Conservation (phyloP, 2,888 invertebrate genomes). For the Orthosia gracilis region DNA sequence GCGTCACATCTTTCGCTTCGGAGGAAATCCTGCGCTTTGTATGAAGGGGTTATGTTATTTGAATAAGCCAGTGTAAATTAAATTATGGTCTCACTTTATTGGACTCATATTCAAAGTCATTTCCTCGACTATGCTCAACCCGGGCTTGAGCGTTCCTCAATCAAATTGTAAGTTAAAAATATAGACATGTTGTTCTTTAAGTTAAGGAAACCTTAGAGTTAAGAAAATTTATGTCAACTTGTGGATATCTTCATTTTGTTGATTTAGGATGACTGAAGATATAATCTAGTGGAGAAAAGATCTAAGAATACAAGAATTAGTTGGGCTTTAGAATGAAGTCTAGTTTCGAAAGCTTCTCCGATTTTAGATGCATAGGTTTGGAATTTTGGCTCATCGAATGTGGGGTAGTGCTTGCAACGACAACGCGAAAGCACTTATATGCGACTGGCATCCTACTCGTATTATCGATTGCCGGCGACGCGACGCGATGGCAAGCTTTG, state of each 20-base stretch:
- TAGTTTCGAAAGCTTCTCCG: neutral
- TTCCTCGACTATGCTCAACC: neutral
- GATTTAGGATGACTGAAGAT: neutral
- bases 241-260: neutral
- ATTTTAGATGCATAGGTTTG: constrained; percentile 2
- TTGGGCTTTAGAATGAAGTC: neutral
- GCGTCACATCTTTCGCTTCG: constrained; percentile 32
- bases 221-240: neutral
- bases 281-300: neutral
- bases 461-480: neutral
- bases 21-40: constrained; percentile 48
- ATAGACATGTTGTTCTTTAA: neutral
- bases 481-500: neutral
- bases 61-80: neutral
- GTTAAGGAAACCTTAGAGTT: neutral
- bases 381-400: neutral
- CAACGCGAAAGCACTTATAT: constrained; percentile 2
- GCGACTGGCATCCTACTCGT: neutral
- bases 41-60: constrained; percentile 10
- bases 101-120: too few relatives aligned
- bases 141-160: neutral
- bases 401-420: neutral
- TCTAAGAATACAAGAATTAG: neutral
- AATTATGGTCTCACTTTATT: neutral
- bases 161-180: neutral